Base-by-base conservation (phyloP, 2,797 vertebrate species). In the Eulemur mongoz region DNA sequence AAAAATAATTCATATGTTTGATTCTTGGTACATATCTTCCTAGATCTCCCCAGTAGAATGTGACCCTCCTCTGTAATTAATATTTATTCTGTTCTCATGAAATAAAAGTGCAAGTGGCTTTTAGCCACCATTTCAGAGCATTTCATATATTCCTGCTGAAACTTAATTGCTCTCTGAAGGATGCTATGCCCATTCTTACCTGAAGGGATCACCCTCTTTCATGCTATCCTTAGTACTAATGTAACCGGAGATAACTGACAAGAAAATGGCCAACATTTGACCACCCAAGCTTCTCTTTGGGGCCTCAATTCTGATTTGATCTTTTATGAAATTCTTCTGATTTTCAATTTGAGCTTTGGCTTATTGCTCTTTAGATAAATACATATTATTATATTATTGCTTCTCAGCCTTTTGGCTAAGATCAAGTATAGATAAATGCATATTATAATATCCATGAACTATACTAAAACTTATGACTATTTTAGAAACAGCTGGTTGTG, bases 1-100 rank as follows among this genome's bases (percentile, higher is more conserved):
- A 92, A 82, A 85, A 50, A 12, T 23, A 90, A 87, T 93, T 88
- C 7, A 59, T 72, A 35, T 91, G 63, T 96, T 54, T 95, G 10
- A 84, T 73, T 96, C 7, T 78, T 76, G 72, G 8, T 78, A n/a
- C 4, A 63, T 81, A 5, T 92, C 40, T 83, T 79, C 43, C 35
- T 84, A 80, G 17, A 76, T 95, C n/a, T 89, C 45, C 86, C 40
- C 25, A 80, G 17, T 48, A 90, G 35, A 70, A 50, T 65, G 96
- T 38, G 20, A 92, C 73, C 48, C 97, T 96, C 85, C 91, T 97
- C 80, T 97, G 3, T 96, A 97, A 97, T 97, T 98, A 97, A 95
- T 96, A 97, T 97, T 97, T 97, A 84, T 75, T 85, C 65, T 94
- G 86, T 96, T 93, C 89, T 83, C 54, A 17, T 86, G 82, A 96